Evolutionary conservation across 2,113 vertebrate species (phyloP).

Genomic region (Pardalotus punctatus): DNA sequence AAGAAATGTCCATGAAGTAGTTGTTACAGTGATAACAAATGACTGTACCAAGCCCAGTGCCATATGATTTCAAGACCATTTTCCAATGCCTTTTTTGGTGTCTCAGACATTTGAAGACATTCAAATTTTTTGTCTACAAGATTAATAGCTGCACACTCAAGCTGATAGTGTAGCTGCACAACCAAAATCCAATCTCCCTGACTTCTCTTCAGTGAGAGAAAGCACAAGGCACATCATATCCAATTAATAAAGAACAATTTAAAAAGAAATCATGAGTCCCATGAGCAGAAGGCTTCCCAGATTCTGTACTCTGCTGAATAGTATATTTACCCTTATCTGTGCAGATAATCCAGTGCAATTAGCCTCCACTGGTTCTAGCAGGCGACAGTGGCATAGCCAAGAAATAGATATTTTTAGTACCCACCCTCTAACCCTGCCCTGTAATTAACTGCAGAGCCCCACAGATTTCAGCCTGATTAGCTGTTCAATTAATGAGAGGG

Average conservation of each 20-base stretch:
- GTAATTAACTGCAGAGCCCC: constrained; percentile 22
- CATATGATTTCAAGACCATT: not conserved
- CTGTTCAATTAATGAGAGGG: constrained; percentile 7
- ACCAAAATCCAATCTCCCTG: not conserved
- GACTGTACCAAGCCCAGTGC: not conserved
- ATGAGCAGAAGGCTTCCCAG: not conserved
- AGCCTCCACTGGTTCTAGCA: not conserved
- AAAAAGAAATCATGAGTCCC: not conserved
- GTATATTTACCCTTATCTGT: not conserved
- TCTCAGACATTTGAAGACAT: not conserved
- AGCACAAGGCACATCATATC: not conserved
- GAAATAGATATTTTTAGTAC: not conserved
- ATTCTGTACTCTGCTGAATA: not conserved
- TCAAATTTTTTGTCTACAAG: not conserved
- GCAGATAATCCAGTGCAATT: not conserved
- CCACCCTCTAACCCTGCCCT: constrained; percentile 5
- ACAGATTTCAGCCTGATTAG: constrained; percentile 30
- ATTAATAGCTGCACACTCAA: not conserved
- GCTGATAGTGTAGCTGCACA: not conserved
- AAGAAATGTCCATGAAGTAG: not conserved
- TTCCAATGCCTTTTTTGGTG: not conserved
- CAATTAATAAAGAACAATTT: not conserved
- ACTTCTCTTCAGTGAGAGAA: not conserved
- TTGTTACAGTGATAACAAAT: not conserved
- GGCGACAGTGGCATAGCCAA: not conserved